phyloP scores from a whole-genome alignment of 2,797 vertebrate genomes.

The Eurystomus glaucurus region DNA sequence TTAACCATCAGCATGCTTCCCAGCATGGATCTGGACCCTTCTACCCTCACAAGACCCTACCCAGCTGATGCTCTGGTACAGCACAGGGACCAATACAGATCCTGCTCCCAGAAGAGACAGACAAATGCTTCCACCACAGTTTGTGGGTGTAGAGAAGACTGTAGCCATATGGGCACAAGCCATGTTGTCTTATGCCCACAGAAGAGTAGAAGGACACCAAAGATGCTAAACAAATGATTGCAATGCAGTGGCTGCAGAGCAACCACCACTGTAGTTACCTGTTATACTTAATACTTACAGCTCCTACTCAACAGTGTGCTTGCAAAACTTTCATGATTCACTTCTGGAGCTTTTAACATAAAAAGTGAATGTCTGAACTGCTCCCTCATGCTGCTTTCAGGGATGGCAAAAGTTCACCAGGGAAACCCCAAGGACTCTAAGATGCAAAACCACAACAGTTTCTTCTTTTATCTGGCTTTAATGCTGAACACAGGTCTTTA shows the following conservation, averaged over 20 bases:
- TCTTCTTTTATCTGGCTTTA: background rate
- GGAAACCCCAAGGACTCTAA: background rate
- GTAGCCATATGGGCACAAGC: background rate
- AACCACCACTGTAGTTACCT: fast-evolving
- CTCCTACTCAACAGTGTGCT: background rate
- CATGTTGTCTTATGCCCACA: background rate
- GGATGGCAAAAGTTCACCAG: background rate
- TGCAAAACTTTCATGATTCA: background rate
- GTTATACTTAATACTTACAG: background rate
- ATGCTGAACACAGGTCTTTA: background rate
- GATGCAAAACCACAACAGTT: background rate
- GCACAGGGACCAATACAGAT: background rate
- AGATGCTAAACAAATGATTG: background rate
- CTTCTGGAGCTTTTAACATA: background rate
- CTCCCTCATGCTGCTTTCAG: background rate
- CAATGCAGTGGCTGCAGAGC: background rate
- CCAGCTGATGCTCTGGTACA: background rate
- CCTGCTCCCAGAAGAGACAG: background rate
- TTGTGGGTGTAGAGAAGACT: background rate
- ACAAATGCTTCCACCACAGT: fast-evolving
- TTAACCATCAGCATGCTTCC: background rate
- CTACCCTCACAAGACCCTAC: background rate
- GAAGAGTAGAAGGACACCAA: background rate
- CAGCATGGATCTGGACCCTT: fast-evolving
- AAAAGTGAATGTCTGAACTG: background rate